Base-by-base conservation (phyloP, 2,888 invertebrate genomes). In the Spicauda simplicius region DNA sequence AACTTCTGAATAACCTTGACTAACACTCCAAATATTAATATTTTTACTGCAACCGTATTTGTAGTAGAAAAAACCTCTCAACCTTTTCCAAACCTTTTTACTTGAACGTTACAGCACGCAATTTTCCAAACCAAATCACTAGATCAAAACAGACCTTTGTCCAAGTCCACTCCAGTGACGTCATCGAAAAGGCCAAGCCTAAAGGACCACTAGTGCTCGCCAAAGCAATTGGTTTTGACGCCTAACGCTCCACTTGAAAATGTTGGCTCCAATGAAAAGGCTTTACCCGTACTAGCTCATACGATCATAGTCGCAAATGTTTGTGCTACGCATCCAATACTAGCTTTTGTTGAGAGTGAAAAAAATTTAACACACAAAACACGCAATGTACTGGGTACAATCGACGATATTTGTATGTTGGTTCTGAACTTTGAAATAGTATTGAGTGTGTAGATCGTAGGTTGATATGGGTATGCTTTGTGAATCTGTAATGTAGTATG, bases 221-320 rank as follows among this genome's bases (percentile, higher is more conserved):
- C 74, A 64, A 67, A 77, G 69, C 74, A 79, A 85, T 85, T 85
- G 84, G 80, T 81, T 85, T 83, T 84, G 84, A 85, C 84, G 83
- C 80, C 74, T 73, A 74, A 75, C 84, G 76, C 84, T 81, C 80
- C 72, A 78, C 79, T 82, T 78, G 77, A 81, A 78, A 77, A 76
- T 69, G 75, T 63, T 68, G 57, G 62, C 45, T 62, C 16, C 68
- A 58, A 62, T 63, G 68, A 68, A 68, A 68, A 63, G 68, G 68
- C 68, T 55, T 57, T 18, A 67, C 55, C 10, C 0, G 16, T 50
- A n/a, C 25, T 18, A 8, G 37, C 3, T 14, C 18, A 12, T 2
- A 12, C 41, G 41, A 20, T n/a, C 5, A 14, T 33, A 33, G 33
- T 33, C 7, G 5, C 45, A 14, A 45, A 45, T 45, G 45, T 45